A percentile compares a stretch with the other conserved stretches of the same genome.
These are phyloP conservation scores for Plutella xylostella DNA, from an alignment of 2,888 invertebrate species.

Conservation along the genomic window DNA sequence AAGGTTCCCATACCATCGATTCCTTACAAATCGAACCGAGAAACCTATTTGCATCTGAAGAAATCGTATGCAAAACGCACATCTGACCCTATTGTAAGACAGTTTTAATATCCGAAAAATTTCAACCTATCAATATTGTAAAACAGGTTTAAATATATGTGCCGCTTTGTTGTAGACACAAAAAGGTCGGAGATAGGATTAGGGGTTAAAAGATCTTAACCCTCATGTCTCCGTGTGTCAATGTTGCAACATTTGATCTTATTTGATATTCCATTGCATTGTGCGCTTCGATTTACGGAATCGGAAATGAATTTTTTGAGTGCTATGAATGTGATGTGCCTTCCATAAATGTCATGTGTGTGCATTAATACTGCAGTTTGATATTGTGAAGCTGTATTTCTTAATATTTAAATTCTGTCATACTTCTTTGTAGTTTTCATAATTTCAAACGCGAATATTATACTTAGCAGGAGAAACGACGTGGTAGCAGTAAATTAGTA, in stretches of 20 bases:
- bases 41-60: constrained; percentile 56
- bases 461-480: no score
- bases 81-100: constrained; percentile 42
- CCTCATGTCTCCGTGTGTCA: constrained; percentile 45
- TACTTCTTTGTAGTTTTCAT: not conserved
- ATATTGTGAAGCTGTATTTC: constrained; percentile 16
- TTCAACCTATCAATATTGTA: constrained; percentile 54
- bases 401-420: not conserved
- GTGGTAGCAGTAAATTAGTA: no score
- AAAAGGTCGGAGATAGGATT: constrained; percentile 40
- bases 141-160: constrained; percentile 62
- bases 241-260: constrained; percentile 51
- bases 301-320: constrained; percentile 57
- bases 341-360: constrained; percentile 20
- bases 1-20: constrained; percentile 47
- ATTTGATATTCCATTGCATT: constrained; percentile 16
- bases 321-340: constrained; percentile 20
- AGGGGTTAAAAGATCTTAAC: constrained; percentile 39
- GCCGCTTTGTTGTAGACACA: constrained; percentile 31
- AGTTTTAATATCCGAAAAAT: constrained; percentile 51
- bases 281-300: constrained; percentile 18
- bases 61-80: constrained; percentile 59
- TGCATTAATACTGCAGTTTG: constrained; percentile 36
- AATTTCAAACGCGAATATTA: no score
- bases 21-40: constrained; percentile 38